phyloP scores from a whole-genome alignment of 1,140 invertebrate genomes.

The Lineus longissimus region DNA sequence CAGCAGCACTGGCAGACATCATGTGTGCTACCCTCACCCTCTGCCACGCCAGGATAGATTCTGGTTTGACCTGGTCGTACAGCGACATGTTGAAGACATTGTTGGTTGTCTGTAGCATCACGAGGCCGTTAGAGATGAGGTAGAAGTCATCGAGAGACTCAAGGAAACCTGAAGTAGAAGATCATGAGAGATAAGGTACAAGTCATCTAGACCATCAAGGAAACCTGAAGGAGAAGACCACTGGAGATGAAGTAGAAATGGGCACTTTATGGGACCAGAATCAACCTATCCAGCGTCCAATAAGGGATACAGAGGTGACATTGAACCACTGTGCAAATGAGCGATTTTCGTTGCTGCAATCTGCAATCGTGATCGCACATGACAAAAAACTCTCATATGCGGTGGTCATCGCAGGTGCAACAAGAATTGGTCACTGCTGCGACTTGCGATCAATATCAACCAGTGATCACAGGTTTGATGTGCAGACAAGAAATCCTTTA shows the following conservation, averaged over 20 bases:
- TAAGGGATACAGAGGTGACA: too few species aligned
- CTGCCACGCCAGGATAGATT: constrained; percentile 47
- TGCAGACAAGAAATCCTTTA: too few species aligned
- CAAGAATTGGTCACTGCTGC: too few species aligned
- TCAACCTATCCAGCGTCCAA: background rate
- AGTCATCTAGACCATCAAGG: background rate
- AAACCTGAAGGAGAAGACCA: background rate
- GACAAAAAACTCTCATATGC: background rate
- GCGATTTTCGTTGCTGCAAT: too few species aligned
- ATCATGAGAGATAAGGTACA: constrained; percentile 18
- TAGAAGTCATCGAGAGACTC: constrained; percentile 54
- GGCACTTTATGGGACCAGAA: background rate
- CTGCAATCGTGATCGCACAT: too few species aligned
- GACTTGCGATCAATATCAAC: too few species aligned
- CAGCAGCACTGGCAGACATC: constrained; percentile 39
- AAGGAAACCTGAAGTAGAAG: constrained; percentile 42
- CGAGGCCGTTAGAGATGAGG: constrained; percentile 39
- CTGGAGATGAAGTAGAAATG: background rate
- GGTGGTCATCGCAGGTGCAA: too few species aligned
- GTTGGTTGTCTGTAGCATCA: constrained; percentile 51
- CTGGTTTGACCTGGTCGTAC: constrained; percentile 34
- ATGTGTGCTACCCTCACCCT: constrained; percentile 47
- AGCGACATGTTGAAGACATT: constrained; percentile 43
- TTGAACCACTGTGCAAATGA: background rate
- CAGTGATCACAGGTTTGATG: too few species aligned